Conservation (phyloP, 2,113 vertebrate genomes). For the Sylvietta virens region DNA sequence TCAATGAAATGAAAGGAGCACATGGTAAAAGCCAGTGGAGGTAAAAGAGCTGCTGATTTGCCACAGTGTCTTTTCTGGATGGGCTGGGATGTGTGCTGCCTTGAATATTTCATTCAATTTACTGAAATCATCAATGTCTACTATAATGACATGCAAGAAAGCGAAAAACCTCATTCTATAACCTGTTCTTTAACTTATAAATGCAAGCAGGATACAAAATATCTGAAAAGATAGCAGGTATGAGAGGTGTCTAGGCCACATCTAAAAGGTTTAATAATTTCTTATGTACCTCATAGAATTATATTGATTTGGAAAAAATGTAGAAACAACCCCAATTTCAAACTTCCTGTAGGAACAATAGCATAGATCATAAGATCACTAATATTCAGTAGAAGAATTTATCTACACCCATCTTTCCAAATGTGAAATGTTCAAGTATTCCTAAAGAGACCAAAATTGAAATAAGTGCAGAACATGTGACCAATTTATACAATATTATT, state of each 20-base stretch:
- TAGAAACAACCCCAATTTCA: background rate
- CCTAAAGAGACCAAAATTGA: background rate
- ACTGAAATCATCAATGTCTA: slow-evolving; percentile 31
- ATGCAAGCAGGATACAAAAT: background rate
- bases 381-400: background rate
- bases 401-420: background rate
- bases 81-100: background rate
- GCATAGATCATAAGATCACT: rapidly evolving
- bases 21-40: slow-evolving; percentile 23
- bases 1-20: slow-evolving; percentile 50
- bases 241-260: background rate
- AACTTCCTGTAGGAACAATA: background rate
- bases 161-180: background rate
- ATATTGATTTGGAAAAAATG: background rate
- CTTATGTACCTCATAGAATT: background rate
- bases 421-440: background rate
- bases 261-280: background rate
- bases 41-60: slow-evolving; percentile 38
- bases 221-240: background rate
- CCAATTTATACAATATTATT: background rate
- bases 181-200: background rate
- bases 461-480: background rate
- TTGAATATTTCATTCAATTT: slow-evolving; percentile 31
- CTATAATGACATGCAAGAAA: background rate
- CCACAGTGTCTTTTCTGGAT: slow-evolving; percentile 30